Evolutionary conservation across 1,140 invertebrate species (phyloP).

Genomic region (Bombus impatiens): DNA sequence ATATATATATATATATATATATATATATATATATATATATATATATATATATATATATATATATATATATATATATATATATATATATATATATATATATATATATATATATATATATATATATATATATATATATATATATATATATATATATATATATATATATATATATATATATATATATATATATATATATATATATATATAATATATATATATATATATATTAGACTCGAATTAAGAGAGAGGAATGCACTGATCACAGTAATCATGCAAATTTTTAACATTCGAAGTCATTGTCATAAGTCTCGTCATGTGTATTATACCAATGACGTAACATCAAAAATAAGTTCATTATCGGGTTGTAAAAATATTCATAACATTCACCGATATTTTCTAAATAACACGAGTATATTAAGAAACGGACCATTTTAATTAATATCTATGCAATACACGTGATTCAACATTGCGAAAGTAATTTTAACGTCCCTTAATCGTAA

Average conservation of each 20-base stretch:
- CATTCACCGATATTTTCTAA: slow-evolving; percentile 34
- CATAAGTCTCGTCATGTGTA: background rate
- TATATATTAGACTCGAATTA: slow-evolving; percentile 15
- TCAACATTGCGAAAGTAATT: background rate
- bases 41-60: slow-evolving; percentile 27
- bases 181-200: slow-evolving; percentile 25
- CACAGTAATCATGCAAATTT: slow-evolving; percentile 25
- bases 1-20: slow-evolving; percentile 25
- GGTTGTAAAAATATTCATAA: slow-evolving; percentile 5
- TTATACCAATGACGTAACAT: background rate
- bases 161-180: slow-evolving; percentile 27
- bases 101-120: slow-evolving; percentile 27
- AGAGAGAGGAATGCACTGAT: slow-evolving; percentile 29
- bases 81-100: slow-evolving; percentile 29
- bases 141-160: slow-evolving; percentile 29
- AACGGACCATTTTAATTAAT: slow-evolving; percentile 23
- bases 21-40: slow-evolving; percentile 29
- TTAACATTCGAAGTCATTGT: background rate
- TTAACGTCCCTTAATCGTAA: slow-evolving; percentile 4
- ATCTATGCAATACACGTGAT: slow-evolving; percentile 27
- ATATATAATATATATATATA: slow-evolving; percentile 22
- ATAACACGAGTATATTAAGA: slow-evolving; percentile 8
- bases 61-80: slow-evolving; percentile 25
- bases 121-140: slow-evolving; percentile 25
- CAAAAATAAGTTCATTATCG: slow-evolving; percentile 20